Evolutionary conservation across 2,797 vertebrate genomes (phyloP), one percentile per base, ranked within the genome.

Genomic region (Ibycter americanus): DNA sequence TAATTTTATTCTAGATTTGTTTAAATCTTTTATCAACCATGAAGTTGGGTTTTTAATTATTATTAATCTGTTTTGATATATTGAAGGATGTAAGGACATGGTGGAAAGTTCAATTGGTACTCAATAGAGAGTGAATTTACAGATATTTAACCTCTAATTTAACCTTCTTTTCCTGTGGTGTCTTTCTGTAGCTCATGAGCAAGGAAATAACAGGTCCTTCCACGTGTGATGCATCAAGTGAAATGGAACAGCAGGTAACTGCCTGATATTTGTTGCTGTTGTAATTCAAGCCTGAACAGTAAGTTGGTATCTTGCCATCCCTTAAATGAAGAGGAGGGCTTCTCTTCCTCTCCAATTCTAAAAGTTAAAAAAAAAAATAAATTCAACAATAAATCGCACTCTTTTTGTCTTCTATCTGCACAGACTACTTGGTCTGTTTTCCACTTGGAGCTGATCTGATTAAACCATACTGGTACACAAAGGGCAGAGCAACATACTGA

Each of bases 231-330:
- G 77, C 97, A 46, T 90, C 98, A 21, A 99, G 98, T 92, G 99
- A 99, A 93, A 34, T 98, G 94, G 99, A 99, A 25, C 98, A 98
- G 38, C 99, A 99, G 99, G 99, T 99, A 97, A 97, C 51, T 89
- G 73, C 27, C 22, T 89, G 8, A 6, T 58, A 36, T 12, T n/a
- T 90, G n/a, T 72, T 80, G 38, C 40, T 76, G 1, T 58, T 87
- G 40, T 76, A 51, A n/a, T 52, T 89, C 32, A 74, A 49, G 7
- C 32, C 25, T 72, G 54, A 86, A 34, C 26, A 52, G 2, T 36
- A 49, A 36, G 7, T 40, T 87, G 31, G 4, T 83, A 8, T 73
- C 23, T 73, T 66, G 12, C 15, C 26, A 13, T 63, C 7, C 20
- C 34, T 83, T 36, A 32, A 52, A 40, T 36, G 20, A 59, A 79